Evolutionary conservation across 2,797 vertebrate genomes (phyloP), one percentile per base, ranked within the genome.

Genomic region (Diplodus puntazzo): DNA sequence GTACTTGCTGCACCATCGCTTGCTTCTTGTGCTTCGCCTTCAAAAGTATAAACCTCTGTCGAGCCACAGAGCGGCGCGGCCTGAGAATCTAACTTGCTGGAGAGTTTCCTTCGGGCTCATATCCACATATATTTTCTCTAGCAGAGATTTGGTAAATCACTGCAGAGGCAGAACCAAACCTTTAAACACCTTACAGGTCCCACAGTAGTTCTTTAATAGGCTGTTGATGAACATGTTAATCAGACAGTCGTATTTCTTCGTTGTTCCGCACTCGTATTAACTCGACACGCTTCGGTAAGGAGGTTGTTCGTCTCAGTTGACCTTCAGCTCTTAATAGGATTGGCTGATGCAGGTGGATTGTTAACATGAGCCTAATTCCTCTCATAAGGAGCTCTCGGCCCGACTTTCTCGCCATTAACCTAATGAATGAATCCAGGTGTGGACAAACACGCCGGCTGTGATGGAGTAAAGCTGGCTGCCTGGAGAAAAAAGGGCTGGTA

Each of bases 301-400:
- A 64, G 71, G 63, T 23, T 75, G 80, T 79, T 90, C 87, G 82
- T 93, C 71, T 89, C 81, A 62, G 66, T 69, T 89, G 94, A 95
- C 95, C 94, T 95, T 95, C 92, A 95, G 77, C 75, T 83, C 61
- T 58, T 96, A 95, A 96, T 90, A 88, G 93, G 94, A 94, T 95
- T 84, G 82, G 76, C 81, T 79, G 81, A 65, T 60, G 20, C 74
- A 84, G 77, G 73, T 59, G 72, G 89, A 90, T 93, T 93, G 91
- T 90, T 94, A 92, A 91, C 90, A 59, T 74, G 89, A 95, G 87
- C 86, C 94, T 95, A 91, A 93, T 86, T 86, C 85, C 87, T 69
- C 23, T 81, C 52, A 81, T 86, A 86, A 89, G 82, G 48, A 81
- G 87, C 90, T 87, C 83, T 69, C 48, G 18, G 61, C 57, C 11